Evolutionary conservation across 2,888 invertebrate genomes (phyloP), one percentile per base, ranked within the genome.

Genomic region (Parapristionchus giblindavisi): DNA sequence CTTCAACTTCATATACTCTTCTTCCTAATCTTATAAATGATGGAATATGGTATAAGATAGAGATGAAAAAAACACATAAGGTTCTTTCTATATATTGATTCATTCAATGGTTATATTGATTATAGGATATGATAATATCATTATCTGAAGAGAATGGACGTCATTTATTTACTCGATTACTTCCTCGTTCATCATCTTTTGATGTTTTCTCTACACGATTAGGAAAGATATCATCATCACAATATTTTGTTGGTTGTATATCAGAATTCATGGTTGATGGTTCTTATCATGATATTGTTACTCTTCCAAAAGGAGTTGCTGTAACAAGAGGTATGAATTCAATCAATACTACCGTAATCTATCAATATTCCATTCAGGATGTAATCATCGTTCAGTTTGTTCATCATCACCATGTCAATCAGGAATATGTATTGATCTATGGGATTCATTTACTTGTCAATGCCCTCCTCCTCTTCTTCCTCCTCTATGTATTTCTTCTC

Each of bases 381-480:
- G 87, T 66, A 75, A 77, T 3, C 76, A 84, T 40, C 77, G 76
- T 24, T 77, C 78, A 36, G 85, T 84, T 52, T 87, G 87, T 74
- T 75, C 78, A 14, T 27, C 78, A 14, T 80, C 77, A 27, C 80
- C 83, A 27, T 85, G 86, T 75, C 84, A 85, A 65, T 81, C 78
- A 38, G 85, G 84, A 29, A 48, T 60, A 0, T 87, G 87, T 58
- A 65, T 86, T 14, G 86, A 86, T 58, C 78, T 80, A 29, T 86
- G 86, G 86, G 80, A 79, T 40, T 73, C 78, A 14, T 84, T 80
- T 61, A 73, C 76, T 21, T 87, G 87, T 75, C 1, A 17, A 21
- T 75, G 84, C 56, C 58, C 51, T 27, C 76, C 85, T 14, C 87
- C 87, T 21, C 85, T 80, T 74, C 76, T 87, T 14, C 81, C 80